A percentile compares a stretch with the other conserved stretches of the same genome.
Conservation (phyloP, 2,113 vertebrate genomes). For the Chaetodon trifascialis region DNA sequence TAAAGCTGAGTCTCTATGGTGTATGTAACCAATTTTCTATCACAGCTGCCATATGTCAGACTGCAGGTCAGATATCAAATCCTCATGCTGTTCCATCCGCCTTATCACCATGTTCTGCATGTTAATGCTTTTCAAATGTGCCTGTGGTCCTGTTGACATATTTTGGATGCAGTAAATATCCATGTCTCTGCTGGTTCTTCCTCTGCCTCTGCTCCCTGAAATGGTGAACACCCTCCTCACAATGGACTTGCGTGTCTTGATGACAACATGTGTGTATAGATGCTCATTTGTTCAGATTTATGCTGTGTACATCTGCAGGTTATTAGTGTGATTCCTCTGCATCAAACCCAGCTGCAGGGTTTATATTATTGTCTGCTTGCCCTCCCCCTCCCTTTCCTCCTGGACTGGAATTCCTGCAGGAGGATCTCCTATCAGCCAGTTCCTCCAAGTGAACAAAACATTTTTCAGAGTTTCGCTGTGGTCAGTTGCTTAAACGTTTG, state of each 20-base stretch:
- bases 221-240: conserved; percentile 17
- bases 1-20: not conserved
- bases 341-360: conserved; percentile 55
- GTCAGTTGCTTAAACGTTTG: not conserved
- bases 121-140: conserved; percentile 25
- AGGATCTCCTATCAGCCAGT: not conserved
- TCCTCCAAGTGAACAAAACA: conserved; percentile 12
- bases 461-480: not conserved
- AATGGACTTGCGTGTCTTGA: conserved; percentile 14
- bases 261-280: conserved; percentile 19
- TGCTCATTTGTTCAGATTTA: conserved; percentile 19
- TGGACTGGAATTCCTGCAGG: conserved; percentile 19
- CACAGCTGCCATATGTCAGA: conserved; percentile 28
- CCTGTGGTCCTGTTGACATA: conserved; percentile 44
- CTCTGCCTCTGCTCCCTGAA: conserved; percentile 12
- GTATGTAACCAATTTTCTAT: not conserved
- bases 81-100: not conserved
- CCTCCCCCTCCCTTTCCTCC: not conserved
- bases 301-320: conserved; percentile 77
- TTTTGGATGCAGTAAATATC: conserved; percentile 29
- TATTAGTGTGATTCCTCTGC: conserved; percentile 64
- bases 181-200: not conserved
- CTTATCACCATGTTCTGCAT: not conserved
- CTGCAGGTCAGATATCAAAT: not conserved
- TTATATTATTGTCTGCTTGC: conserved; percentile 38